These are phyloP conservation scores for Drosophila tristis DNA, from an alignment of 1,140 invertebrate genomes.

Conservation along the genomic window DNA sequence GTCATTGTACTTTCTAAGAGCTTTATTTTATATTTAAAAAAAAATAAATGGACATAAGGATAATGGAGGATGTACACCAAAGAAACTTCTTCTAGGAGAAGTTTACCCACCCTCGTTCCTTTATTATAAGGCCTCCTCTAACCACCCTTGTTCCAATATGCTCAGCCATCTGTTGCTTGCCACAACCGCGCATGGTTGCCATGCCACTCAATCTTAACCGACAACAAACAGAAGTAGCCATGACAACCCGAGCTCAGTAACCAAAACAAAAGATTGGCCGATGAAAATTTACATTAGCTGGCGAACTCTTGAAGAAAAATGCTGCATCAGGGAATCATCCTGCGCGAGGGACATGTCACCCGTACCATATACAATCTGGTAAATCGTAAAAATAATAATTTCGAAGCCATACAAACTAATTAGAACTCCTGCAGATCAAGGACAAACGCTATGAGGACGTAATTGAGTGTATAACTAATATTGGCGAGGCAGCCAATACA, in stretches of 20 bases:
- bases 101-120: no score
- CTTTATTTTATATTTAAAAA: no score
- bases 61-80: no score
- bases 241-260: conserved; percentile 20
- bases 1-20: no score
- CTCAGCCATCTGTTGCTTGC: conserved; percentile 40
- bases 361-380: conserved; percentile 81
- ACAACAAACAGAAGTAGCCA: conserved; percentile 41
- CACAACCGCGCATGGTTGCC: conserved; percentile 26
- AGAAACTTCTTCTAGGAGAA: no score
- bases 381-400: conserved; percentile 5
- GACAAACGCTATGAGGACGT: conserved; percentile 95
- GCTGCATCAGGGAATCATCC: conserved; percentile 81
- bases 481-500: conserved; percentile 86
- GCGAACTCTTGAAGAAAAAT: conserved; percentile 28
- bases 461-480: conserved; percentile 91
- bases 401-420: conserved; percentile 11
- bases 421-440: conserved; percentile 90
- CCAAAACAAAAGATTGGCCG: conserved; percentile 29
- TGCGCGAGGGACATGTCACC: conserved; percentile 79
- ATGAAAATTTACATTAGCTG: conserved; percentile 30
- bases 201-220: conserved; percentile 25
- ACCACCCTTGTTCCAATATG: not conserved
- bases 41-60: no score
- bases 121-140: not conserved